A percentile compares a stretch with the other conserved stretches of the same genome.
These are phyloP conservation scores for Atta texana DNA, from an alignment of 1,140 invertebrate species.

Conservation along the genomic window DNA sequence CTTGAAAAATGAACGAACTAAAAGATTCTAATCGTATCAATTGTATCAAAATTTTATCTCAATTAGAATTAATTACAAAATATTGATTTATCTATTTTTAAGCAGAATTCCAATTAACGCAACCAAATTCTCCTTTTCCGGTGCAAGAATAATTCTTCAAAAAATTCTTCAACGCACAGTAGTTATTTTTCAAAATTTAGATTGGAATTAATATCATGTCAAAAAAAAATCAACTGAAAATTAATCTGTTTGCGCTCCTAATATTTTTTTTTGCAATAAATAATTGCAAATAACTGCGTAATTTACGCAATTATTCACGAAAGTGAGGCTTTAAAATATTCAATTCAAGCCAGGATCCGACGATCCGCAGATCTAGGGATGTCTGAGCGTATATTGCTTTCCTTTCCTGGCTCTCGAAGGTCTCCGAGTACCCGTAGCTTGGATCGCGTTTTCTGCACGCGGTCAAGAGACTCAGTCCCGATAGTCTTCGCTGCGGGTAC, in stretches of 20 bases:
- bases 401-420: constrained; percentile 31
- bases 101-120: no score
- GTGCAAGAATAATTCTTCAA: background rate
- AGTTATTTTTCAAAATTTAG: background rate
- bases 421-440: constrained; percentile 57
- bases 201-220: constrained; percentile 32
- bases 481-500: constrained; percentile 62
- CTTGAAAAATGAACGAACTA: no score
- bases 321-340: background rate
- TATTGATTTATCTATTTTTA: no score
- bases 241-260: background rate
- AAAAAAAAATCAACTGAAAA: background rate
- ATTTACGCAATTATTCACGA: background rate
- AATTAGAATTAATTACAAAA: no score
- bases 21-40: no score
- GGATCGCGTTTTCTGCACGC: constrained; percentile 53
- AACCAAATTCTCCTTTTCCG: no score
- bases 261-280: background rate
- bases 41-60: no score
- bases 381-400: background rate
- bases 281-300: background rate
- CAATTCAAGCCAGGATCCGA: background rate
- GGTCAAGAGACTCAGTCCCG: constrained; percentile 56
- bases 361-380: constrained; percentile 12
- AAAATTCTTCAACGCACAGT: background rate